Base-by-base conservation (phyloP, 2,113 vertebrate species). In the Prietella phreatophila region DNA sequence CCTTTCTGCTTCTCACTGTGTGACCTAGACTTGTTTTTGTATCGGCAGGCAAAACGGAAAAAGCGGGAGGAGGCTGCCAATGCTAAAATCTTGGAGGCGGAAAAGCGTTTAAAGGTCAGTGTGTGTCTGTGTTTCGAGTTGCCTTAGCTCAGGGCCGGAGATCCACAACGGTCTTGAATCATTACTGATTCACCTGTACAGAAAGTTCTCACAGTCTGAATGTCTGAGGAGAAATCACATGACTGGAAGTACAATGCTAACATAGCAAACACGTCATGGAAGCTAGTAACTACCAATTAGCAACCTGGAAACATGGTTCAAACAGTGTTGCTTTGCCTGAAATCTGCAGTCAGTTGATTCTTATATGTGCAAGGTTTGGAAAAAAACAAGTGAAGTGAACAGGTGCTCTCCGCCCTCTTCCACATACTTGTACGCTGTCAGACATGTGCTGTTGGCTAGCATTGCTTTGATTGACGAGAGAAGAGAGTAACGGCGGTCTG, bases 41-140 rank as follows among this genome's bases (percentile, higher is more conserved):
- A 95, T 96, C 95, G 94, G 94, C 95, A 99, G 98, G 98, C 97
- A 88, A 99, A 99, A 96, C 97, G 98, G 94, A 99, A 96, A 95
- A 99, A 98, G 96, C 99, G 98, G 91, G 97, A 99, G 94, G 98
- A 99, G 95, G 98, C 96, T 47, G 97, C 98, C 95, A 99, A 98
- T 95, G 98, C 97, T 95, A 99, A 99, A 97, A 98, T 99, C 95
- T 88, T 99, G 96, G 98, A 99, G 92, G 98, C 98, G 5, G 98
- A 99, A 94, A 99, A 99, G 93, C 96, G 98, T 92, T 97, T 97
- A 95, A 98, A 99, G 98, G 98, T 99, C 94, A 95, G 96, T 96
- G 94, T 93, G 91, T 93, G 91, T 93, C 93, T 90, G 86, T 73
- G 94, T 87, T 92, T 47, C 8, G 1, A 15, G 36, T 56, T 56